phyloP scores from a whole-genome alignment of 2,797 vertebrate genomes.

The Lacerta viridis region DNA sequence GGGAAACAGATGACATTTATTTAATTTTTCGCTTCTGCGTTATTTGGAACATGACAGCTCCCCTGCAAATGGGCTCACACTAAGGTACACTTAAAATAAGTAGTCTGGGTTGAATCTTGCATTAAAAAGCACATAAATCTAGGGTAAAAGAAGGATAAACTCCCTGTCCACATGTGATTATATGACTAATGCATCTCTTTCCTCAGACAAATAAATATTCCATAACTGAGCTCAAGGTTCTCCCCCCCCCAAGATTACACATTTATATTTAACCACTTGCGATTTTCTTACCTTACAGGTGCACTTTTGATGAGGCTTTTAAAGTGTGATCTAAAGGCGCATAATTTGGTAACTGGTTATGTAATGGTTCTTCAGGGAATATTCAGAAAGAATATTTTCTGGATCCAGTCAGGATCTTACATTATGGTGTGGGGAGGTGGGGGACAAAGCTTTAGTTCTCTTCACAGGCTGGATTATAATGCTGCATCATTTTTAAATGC shows the following conservation, averaged over 20 bases:
- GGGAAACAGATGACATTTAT: slow-evolving; percentile 55
- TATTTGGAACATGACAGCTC: slow-evolving; percentile 67
- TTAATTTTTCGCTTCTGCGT: slow-evolving; percentile 58
- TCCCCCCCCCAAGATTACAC: slow-evolving; percentile 67
- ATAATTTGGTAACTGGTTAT: slow-evolving; percentile 73
- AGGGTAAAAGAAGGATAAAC: slow-evolving; percentile 55
- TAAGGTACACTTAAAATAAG: slow-evolving; percentile 73
- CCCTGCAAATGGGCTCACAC: slow-evolving; percentile 59
- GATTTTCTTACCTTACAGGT: slow-evolving; percentile 75
- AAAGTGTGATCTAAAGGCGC: slow-evolving; percentile 73
- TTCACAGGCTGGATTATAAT: slow-evolving; percentile 46
- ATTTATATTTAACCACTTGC: slow-evolving; percentile 76
- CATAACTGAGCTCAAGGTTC: slow-evolving; percentile 73
- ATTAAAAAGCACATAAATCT: background rate
- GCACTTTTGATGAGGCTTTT: slow-evolving; percentile 77
- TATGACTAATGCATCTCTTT: slow-evolving; percentile 56
- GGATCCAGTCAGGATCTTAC: slow-evolving; percentile 41
- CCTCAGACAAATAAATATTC: slow-evolving; percentile 76
- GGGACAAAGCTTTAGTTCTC: background rate
- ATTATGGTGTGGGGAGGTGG: background rate
- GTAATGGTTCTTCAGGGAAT: slow-evolving; percentile 68
- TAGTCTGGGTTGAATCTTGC: slow-evolving; percentile 66
- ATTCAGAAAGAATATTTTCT: slow-evolving; percentile 19
- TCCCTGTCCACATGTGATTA: slow-evolving; percentile 70
- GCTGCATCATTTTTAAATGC: slow-evolving; percentile 68